These are phyloP conservation scores for Branchipolynoe longqiensis DNA, from an alignment of 2,888 invertebrate species.

Conservation along the genomic window DNA sequence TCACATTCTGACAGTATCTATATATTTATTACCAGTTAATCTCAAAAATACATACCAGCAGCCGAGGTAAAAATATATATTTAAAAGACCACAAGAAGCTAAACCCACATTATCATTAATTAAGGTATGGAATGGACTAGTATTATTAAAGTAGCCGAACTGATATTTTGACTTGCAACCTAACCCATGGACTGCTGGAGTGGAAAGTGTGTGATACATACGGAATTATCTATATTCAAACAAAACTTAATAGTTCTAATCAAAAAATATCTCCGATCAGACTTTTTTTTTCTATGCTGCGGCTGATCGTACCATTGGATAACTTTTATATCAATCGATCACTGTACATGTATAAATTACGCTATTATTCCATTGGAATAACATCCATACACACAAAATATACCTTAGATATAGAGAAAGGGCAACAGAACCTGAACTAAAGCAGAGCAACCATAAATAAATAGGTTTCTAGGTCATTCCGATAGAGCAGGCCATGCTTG, in stretches of 20 bases:
- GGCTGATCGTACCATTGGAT: background rate
- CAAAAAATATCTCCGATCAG: background rate
- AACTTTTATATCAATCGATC: conserved; percentile 27
- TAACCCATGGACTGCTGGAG: no score
- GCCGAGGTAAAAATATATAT: conserved; percentile 9
- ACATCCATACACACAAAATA: conserved; percentile 19
- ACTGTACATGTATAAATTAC: conserved; percentile 51
- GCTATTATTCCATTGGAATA: conserved; percentile 9
- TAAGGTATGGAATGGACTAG: conserved; percentile 1
- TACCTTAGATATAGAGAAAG: conserved; percentile 42
- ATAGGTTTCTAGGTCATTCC: background rate
- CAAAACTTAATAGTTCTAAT: conserved; percentile 12
- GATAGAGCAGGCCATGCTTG: background rate
- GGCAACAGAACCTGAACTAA: conserved; percentile 41
- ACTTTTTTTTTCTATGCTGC: conserved; percentile 18
- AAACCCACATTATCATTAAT: no score
- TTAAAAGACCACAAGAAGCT: no score
- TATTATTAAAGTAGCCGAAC: conserved; percentile 21
- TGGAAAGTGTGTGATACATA: background rate
- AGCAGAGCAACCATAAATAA: conserved; percentile 45
- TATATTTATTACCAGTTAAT: conserved; percentile 9
- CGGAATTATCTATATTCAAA: background rate
- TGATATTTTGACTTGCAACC: no score
- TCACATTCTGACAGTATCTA: no score
- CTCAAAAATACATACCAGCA: conserved; percentile 22